Base-by-base conservation (phyloP, 1,140 invertebrate genomes). In the Geopemphigus sp. region DNA sequence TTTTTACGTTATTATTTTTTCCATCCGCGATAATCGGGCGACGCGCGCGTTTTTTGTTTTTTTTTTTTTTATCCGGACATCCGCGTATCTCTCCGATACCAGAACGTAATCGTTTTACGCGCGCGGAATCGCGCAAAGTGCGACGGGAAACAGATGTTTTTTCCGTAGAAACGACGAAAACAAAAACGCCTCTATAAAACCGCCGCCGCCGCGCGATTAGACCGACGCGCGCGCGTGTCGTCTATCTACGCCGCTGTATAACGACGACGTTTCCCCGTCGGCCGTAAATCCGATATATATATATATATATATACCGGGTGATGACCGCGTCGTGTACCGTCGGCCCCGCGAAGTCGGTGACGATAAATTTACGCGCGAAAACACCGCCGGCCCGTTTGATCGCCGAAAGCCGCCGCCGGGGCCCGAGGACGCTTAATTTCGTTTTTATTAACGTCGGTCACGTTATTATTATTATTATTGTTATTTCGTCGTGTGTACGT, bases 331-430 rank as follows among this genome's bases (percentile, higher is more conserved):
- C 32, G 32, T 39, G n/a, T 8, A 70, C 19, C 61, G 29, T 4
- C 11, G 15, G 8, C 11, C 63, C 8, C 32, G 19, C 19, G 14
- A 19, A 32, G 19, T 29, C n/a, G 32, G 11, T 39, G 26, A 73
- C 54, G 26, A 73, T 56, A 66, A 73, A 73, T 56, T 32, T 73
- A 56, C 53, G 56, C 29, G 70, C 70, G 26, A 73, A 73, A 54
- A 32, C 24, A n/a, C 26, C 26, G 53, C 8, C 50, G 70, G 26
- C 19, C 70, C 70, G 70, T 26, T 61, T 61, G 53, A 22, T 19
- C 15, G 53, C 5, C 53, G 15, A 19, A 45, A 66, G 32, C 32
- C 11, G 53, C 29, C 32, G 47, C 70, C 70, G 70, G 50, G 22
- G 70, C 22, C 11, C 70, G 70, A 73, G 70, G 70, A 73, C 70